Evolutionary conservation across 2,113 vertebrate species (phyloP).

Genomic region (Camarhynchus parvulus): DNA sequence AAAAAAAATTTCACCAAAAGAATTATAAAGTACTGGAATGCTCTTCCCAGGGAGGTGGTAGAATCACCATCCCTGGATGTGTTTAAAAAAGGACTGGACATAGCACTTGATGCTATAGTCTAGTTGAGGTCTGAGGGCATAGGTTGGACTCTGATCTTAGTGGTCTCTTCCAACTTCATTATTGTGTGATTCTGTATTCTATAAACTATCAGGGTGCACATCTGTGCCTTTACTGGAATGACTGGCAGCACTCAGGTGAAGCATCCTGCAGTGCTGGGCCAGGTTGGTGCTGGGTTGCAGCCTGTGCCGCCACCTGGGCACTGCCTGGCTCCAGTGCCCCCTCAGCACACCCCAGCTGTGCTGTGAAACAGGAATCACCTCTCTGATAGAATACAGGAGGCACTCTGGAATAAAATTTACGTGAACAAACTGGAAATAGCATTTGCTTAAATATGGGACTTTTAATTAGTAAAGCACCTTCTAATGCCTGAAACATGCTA

Average conservation of each 20-base stretch:
- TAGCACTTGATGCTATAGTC: no score
- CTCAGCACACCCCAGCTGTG: background rate
- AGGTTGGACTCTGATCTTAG: no score
- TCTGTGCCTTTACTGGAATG: background rate
- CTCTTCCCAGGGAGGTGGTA: no score
- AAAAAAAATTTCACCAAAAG: no score
- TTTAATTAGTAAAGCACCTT: slow-evolving; percentile 41
- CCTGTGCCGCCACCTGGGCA: background rate
- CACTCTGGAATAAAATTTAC: background rate
- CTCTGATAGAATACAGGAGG: background rate
- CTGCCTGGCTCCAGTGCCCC: background rate
- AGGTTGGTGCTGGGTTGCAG: background rate
- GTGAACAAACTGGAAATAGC: background rate
- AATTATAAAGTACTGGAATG: no score
- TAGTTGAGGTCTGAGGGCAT: no score
- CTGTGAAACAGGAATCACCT: background rate
- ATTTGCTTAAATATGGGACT: slow-evolving; percentile 33
- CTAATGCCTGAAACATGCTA: slow-evolving; percentile 37
- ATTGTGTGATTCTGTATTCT: no score
- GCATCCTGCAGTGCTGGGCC: background rate
- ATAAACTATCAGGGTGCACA: rapidly evolving
- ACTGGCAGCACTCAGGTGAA: background rate
- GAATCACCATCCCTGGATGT: no score
- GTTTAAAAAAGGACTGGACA: no score
- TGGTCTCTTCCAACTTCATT: no score